Percentiles rank a stretch among this genome's conserved stretches.
Evolutionary conservation across 2,888 invertebrate species (phyloP).

Genomic region (Lasioglossum figueresi): DNA sequence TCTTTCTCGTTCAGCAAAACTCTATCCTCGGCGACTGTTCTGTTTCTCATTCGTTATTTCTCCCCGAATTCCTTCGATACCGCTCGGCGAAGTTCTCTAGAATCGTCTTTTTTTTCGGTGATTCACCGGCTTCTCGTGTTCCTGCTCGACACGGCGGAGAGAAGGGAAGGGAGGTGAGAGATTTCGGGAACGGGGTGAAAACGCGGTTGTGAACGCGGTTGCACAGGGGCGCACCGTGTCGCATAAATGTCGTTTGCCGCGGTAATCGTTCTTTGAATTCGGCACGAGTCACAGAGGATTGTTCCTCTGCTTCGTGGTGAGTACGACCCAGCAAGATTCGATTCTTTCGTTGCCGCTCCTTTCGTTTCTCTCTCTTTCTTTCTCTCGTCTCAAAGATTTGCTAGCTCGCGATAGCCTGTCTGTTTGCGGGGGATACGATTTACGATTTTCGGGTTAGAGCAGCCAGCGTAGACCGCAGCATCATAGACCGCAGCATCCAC

Average conservation of each 20-base stretch:
- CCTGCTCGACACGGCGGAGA: background rate
- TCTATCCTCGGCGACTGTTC: background rate
- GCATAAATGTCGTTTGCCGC: constrained; percentile 9
- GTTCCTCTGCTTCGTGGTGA: constrained; percentile 10
- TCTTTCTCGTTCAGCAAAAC: background rate
- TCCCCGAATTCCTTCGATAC: background rate
- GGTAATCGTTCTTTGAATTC: constrained; percentile 5
- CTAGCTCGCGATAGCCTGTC: background rate
- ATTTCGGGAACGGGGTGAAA: background rate
- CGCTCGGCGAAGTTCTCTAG: background rate
- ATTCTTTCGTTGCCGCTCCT: constrained; percentile 6
- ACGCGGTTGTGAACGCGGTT: constrained; percentile 15
- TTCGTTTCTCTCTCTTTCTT: background rate
- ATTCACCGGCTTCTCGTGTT: background rate
- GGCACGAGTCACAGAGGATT: constrained; percentile 17
- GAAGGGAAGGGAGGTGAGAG: background rate
- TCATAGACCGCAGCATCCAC: background rate
- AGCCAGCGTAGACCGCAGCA: background rate
- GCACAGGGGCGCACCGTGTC: background rate
- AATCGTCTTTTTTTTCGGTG: background rate
- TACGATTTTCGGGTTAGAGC: background rate
- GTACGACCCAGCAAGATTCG: constrained; percentile 7
- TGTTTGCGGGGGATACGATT: background rate
- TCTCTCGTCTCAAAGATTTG: background rate
- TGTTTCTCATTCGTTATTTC: background rate